Conservation (phyloP, 2,888 invertebrate genomes). For the Orchesella flavescens region DNA sequence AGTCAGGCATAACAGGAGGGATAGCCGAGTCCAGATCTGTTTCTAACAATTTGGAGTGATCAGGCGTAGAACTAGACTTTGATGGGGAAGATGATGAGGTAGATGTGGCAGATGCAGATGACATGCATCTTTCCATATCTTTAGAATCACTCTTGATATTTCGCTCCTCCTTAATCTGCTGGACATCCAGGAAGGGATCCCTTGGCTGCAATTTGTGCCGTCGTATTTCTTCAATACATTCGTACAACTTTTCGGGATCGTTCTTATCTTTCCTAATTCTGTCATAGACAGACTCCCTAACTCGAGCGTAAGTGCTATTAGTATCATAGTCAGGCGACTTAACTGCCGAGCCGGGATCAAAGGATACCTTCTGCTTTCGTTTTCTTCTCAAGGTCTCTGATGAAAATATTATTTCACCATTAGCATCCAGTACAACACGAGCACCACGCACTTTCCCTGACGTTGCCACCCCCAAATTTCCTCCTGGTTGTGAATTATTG, state of each 20-base stretch:
- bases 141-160: neutral
- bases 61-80: constrained; percentile 41
- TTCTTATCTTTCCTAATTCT: constrained; percentile 64
- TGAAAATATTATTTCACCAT: constrained; percentile 72
- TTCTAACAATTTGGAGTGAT: constrained; percentile 59
- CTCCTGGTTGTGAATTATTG: neutral
- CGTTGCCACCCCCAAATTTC: neutral
- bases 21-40: constrained; percentile 72
- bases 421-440: constrained; percentile 71
- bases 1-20: constrained; percentile 71
- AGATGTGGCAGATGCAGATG: constrained; percentile 30
- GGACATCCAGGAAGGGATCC: constrained; percentile 63
- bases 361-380: constrained; percentile 70
- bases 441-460: constrained; percentile 71
- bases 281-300: constrained; percentile 72
- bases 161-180: constrained; percentile 34
- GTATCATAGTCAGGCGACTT: constrained; percentile 69
- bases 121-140: constrained; percentile 16
- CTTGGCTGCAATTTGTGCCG: constrained; percentile 70
- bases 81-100: constrained; percentile 41
- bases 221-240: constrained; percentile 72
- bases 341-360: constrained; percentile 71
- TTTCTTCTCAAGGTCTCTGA: constrained; percentile 71
- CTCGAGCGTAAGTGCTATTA: constrained; percentile 65
- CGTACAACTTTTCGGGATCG: constrained; percentile 70